These are phyloP conservation scores for Ptychobarbus kaznakovi DNA, from an alignment of 2,797 vertebrate species.

Conservation along the genomic window DNA sequence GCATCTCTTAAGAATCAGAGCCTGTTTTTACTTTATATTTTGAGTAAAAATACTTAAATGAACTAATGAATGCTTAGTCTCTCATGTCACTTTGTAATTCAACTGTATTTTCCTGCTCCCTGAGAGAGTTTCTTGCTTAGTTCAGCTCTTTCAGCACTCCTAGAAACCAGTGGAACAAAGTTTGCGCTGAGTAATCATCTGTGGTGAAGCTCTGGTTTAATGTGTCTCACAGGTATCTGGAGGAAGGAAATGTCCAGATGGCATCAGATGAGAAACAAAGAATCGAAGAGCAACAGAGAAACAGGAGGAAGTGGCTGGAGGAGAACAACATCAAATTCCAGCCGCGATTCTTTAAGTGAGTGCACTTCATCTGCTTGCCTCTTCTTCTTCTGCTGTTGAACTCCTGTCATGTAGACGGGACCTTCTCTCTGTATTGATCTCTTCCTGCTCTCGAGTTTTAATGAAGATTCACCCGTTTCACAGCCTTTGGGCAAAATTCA, in stretches of 20 bases:
- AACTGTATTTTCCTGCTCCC: background rate
- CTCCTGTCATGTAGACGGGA: background rate
- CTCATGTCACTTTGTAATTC: background rate
- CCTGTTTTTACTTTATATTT: background rate
- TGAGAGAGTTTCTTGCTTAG: background rate
- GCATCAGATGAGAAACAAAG: slow-evolving; percentile 93
- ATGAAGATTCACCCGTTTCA: background rate
- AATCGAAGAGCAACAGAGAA: slow-evolving; percentile 94
- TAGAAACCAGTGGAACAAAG: background rate
- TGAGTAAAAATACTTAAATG: background rate
- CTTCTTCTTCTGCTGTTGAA: background rate
- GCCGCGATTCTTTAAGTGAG: slow-evolving; percentile 97
- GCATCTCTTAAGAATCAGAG: background rate
- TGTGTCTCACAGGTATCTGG: slow-evolving; percentile 82
- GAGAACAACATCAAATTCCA: slow-evolving; percentile 91
- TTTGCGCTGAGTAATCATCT: background rate
- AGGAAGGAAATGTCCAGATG: slow-evolving; percentile 93
- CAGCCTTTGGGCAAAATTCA: background rate
- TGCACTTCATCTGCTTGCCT: slow-evolving; percentile 36
- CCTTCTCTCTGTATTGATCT: background rate
- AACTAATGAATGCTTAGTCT: background rate
- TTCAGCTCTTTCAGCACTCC: background rate
- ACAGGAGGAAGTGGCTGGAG: slow-evolving; percentile 89
- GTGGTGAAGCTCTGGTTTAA: background rate
- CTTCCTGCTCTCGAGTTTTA: background rate